Evolutionary conservation across 1,140 invertebrate genomes (phyloP), one percentile per base, ranked within the genome.

Genomic region (Heterodera carotae): DNA sequence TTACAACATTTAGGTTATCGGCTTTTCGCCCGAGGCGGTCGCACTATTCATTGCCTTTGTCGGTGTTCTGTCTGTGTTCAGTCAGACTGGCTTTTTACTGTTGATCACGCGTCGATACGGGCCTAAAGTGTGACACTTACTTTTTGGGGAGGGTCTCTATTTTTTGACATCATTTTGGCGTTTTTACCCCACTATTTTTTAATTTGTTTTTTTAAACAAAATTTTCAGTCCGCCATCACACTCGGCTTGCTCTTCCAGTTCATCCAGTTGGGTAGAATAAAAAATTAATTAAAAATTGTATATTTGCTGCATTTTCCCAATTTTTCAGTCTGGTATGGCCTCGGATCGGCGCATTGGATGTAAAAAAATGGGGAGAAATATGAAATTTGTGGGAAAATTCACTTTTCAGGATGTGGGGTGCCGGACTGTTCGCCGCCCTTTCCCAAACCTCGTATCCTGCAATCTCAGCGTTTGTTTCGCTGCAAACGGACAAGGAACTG

Each of bases 391-490:
- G 10, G 56, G 22, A 39, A 48, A 76, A 80, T 25, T 56, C 76
- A 73, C 89, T 33, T 82, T 94, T 93, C 94, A 97, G 99, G 92
- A 98, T 99, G 94, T 99, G 97, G 97, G 93, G 93, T 48, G 96
- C 96, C 68, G 97, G 97, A 72, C 91, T 96, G 79, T 90, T 99
- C 75, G 96, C 97, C 59, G 94, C 96, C 18, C 91, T 98, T 75
- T 96, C 94, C 80, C 90, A 76, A 53, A 92, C 98, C 81, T 96
- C 96, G 1, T 99, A 99, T 90, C 97, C 97, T 68, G 95, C 96
- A n/a, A 98, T 99, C 85, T 97, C 94, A 89, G 94, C 97, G 48
- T 99, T 97, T 90, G 95, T 98, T 53, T 98, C 94, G 95, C 29
- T 79, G 82, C 95, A 98, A 89, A 95, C 96, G 74, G 92, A 95